Percentiles rank a stretch among this genome's conserved stretches.
Conservation (phyloP, 2,888 invertebrate species). For the Pollenia amentaria region DNA sequence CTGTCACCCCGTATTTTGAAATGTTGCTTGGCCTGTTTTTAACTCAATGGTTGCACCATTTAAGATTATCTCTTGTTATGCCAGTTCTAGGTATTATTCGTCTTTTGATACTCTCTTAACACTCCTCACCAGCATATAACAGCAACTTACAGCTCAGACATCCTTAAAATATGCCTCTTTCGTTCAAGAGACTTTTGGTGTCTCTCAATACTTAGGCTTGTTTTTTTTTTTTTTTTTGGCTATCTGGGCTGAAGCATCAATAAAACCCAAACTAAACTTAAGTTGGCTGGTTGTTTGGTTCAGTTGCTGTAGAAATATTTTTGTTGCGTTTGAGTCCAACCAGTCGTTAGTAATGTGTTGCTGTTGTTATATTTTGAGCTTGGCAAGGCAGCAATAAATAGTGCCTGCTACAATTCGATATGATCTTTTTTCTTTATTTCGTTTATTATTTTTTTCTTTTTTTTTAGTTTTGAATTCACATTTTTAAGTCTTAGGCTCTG, state of each 20-base stretch:
- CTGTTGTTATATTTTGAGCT: constrained; percentile 73
- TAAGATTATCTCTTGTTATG: constrained; percentile 70
- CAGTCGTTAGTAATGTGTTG: constrained; percentile 27
- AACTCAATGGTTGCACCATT: constrained; percentile 54
- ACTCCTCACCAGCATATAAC: neutral
- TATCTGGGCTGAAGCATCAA: constrained; percentile 66
- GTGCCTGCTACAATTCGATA: constrained; percentile 78
- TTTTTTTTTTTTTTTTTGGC: constrained; percentile 43
- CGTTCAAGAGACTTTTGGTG: neutral
- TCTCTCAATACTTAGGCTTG: neutral
- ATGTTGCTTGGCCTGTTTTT: neutral
- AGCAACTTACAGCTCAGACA: neutral
- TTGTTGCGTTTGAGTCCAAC: neutral
- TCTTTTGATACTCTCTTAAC: neutral
- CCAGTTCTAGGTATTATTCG: constrained; percentile 67
- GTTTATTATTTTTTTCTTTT: constrained; percentile 32
- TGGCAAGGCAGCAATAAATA: constrained; percentile 70
- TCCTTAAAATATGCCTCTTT: constrained; percentile 47
- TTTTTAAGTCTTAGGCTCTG: constrained; percentile 40
- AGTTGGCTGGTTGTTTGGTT: neutral
- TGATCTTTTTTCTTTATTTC: constrained; percentile 75
- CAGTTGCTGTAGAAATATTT: neutral
- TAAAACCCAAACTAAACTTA: constrained; percentile 39
- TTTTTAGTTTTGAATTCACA: constrained; percentile 53
- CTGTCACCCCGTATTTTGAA: neutral